These are phyloP conservation scores for Diplazon laetatorius DNA, from an alignment of 2,888 invertebrate species.

Conservation along the genomic window DNA sequence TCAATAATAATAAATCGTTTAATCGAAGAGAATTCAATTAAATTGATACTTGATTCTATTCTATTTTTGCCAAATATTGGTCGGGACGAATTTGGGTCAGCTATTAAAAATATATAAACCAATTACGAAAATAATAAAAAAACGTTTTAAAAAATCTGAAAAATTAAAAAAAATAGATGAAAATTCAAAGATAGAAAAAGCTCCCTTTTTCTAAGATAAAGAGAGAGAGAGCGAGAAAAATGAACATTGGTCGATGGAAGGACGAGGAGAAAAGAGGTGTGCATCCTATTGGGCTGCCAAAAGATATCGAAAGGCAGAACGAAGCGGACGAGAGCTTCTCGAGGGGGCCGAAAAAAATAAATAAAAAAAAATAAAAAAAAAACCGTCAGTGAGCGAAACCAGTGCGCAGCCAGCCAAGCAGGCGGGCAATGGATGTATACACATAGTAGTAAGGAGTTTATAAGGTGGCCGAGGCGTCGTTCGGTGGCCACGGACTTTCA, in stretches of 20 bases:
- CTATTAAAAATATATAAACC: too few species aligned
- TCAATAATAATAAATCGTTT: too few species aligned
- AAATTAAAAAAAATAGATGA: background rate
- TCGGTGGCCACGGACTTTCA: slow-evolving; percentile 65
- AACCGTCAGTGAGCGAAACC: slow-evolving; percentile 49
- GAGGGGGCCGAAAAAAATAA: too few species aligned
- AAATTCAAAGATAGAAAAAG: background rate
- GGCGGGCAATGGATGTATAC: slow-evolving; percentile 49
- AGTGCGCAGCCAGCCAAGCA: slow-evolving; percentile 52
- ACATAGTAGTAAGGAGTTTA: slow-evolving; percentile 50
- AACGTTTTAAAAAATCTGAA: background rate
- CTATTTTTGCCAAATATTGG: too few species aligned
- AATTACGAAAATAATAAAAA: background rate
- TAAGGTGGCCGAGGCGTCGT: slow-evolving; percentile 64
- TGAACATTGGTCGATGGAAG: too few species aligned
- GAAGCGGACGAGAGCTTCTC: background rate
- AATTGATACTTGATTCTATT: too few species aligned
- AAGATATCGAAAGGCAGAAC: too few species aligned
- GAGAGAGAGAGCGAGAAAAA: background rate
- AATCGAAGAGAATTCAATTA: too few species aligned
- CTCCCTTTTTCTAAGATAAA: too few species aligned
- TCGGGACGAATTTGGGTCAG: too few species aligned
- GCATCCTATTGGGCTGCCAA: too few species aligned
- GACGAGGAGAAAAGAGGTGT: too few species aligned
- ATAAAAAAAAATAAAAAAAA: slow-evolving; percentile 28